phyloP scores from a whole-genome alignment of 2,888 invertebrate species.

The Byasa hedistus region DNA sequence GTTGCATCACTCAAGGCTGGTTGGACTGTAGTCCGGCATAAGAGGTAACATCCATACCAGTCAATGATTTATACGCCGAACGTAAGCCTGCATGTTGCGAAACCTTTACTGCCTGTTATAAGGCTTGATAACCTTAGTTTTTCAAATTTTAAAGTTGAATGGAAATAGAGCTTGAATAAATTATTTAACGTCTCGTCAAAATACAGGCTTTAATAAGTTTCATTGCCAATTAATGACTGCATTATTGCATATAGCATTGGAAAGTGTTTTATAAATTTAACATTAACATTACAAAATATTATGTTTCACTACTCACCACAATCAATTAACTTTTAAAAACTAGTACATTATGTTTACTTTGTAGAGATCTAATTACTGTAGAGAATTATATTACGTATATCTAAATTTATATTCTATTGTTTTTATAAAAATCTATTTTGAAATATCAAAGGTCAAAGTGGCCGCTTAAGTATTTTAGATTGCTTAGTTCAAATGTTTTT shows the following conservation, averaged over 20 bases:
- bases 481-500: background rate
- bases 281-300: too few species aligned
- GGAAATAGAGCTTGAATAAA: background rate
- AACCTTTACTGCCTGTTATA: slow-evolving; percentile 21
- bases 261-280: background rate
- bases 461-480: background rate
- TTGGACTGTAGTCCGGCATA: slow-evolving; percentile 29
- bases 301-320: too few species aligned
- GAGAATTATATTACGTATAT: too few species aligned
- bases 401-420: too few species aligned
- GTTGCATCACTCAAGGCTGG: slow-evolving; percentile 39
- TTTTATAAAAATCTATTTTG: too few species aligned
- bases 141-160: background rate
- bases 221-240: too few species aligned
- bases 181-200: background rate
- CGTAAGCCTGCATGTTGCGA: slow-evolving; percentile 9
- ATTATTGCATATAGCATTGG: background rate
- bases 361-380: too few species aligned
- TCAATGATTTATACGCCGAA: slow-evolving; percentile 31
- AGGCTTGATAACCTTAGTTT: slow-evolving; percentile 10
- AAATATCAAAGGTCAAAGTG: slow-evolving; percentile 11
- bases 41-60: slow-evolving; percentile 34
- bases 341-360: too few species aligned
- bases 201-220: too few species aligned
- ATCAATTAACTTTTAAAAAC: too few species aligned